Percentiles rank a stretch among this genome's conserved stretches.
phyloP scores from a whole-genome alignment of 35 echinoderm and acorn worm genomes.

The Apostichopus parvimensis region DNA sequence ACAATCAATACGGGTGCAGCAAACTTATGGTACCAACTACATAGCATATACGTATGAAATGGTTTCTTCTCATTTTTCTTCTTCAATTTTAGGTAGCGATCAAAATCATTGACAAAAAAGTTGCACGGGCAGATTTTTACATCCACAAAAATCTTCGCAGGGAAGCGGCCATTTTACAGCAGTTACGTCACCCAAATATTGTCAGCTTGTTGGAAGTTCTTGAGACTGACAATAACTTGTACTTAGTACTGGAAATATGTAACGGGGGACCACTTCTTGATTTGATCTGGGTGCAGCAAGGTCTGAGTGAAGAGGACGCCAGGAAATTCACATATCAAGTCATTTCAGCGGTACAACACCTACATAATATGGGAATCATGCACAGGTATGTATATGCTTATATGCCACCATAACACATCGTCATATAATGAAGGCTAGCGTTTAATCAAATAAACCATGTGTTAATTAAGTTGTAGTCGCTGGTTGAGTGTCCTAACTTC shows the following conservation, averaged over 20 bases:
- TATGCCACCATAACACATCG: too few relatives aligned
- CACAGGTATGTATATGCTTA: too few relatives aligned
- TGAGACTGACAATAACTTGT: constrained; percentile 95
- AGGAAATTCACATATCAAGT: constrained; percentile 78
- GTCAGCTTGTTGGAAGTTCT: constrained; percentile 83
- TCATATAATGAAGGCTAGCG: too few relatives aligned
- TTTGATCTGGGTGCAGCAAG: constrained; percentile 66
- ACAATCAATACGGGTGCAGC: too few relatives aligned
- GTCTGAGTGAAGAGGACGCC: constrained; percentile 64
- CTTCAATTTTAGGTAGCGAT: constrained; percentile 69
- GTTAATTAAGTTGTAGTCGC: too few relatives aligned
- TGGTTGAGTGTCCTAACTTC: too few relatives aligned
- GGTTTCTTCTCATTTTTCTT: too few relatives aligned
- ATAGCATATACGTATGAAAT: too few relatives aligned
- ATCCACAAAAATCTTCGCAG: constrained; percentile 81
- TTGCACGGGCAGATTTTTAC: constrained; percentile 65
- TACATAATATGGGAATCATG: too few relatives aligned
- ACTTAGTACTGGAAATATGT: constrained; percentile 88
- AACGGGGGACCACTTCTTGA: constrained; percentile 85
- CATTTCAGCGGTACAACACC: constrained; percentile 77
- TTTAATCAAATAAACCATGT: too few relatives aligned
- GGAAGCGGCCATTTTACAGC: constrained; percentile 81
- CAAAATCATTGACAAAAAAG: constrained; percentile 95
- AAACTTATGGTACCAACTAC: too few relatives aligned
- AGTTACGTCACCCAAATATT: constrained; percentile 84